Conservation (phyloP, 2,888 invertebrate species). For the Tuberolachnus salignus region DNA sequence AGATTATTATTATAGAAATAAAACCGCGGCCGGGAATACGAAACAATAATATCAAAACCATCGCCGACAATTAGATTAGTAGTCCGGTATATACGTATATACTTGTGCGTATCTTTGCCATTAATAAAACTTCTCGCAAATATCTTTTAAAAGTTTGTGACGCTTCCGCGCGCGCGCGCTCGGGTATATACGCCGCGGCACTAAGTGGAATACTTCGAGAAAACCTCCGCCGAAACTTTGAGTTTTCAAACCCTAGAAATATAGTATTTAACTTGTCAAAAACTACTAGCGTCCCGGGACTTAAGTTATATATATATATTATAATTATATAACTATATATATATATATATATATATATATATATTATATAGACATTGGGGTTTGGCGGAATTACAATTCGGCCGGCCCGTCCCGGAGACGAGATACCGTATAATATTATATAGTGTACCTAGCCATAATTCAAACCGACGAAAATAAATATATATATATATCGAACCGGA, state of each 20-base stretch:
- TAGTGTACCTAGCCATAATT: neutral
- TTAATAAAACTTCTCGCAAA: conserved; percentile 36
- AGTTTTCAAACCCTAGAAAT: conserved; percentile 27
- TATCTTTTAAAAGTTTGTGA: conserved; percentile 46
- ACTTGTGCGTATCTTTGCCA: conserved; percentile 2
- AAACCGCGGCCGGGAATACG: neutral
- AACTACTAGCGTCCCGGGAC: conserved; percentile 30
- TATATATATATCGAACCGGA: too few species aligned
- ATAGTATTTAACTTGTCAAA: conserved; percentile 51
- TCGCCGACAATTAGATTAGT: conserved; percentile 18
- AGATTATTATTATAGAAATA: conserved; percentile 9
- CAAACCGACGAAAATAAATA: too few species aligned
- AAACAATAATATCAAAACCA: conserved; percentile 22
- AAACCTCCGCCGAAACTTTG: conserved; percentile 25
- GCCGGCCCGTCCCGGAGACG: neutral
- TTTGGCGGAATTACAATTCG: conserved; percentile 20
- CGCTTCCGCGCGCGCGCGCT: conserved; percentile 3
- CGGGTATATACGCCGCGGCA: neutral
- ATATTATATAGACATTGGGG: conserved; percentile 21
- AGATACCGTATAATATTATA: neutral
- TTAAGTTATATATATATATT: conserved; percentile 22
- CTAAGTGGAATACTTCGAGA: conserved; percentile 43
- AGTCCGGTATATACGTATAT: neutral
- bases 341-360: conserved; percentile 24
- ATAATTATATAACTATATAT: too few species aligned